phyloP scores from a whole-genome alignment of 1,140 invertebrate genomes.

The Aplysia californica region DNA sequence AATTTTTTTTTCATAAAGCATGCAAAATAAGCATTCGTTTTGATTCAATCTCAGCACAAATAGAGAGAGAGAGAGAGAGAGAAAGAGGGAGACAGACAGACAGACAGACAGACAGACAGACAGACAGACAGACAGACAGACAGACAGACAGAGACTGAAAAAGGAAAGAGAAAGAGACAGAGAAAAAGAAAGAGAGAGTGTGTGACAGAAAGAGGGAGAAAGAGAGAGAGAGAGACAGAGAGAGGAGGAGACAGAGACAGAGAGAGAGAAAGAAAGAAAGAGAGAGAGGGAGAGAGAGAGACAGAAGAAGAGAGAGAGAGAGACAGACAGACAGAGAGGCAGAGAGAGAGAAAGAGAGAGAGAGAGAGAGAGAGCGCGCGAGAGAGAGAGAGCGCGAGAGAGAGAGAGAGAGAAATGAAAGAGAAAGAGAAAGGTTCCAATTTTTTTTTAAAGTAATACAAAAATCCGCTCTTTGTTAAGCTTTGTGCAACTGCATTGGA shows the following conservation, averaged over 20 bases:
- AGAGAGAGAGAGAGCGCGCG: no score
- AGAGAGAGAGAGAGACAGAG: neutral
- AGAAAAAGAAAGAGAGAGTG: neutral
- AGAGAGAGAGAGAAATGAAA: no score
- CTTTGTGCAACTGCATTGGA: neutral
- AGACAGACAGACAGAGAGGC: neutral
- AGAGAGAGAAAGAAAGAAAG: neutral
- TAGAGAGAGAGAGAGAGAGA: slow-evolving; percentile 3
- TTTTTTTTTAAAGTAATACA: neutral
- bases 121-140: slow-evolving; percentile 13
- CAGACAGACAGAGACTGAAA: neutral
- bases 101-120: slow-evolving; percentile 15
- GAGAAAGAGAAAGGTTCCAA: neutral
- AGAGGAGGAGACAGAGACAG: slow-evolving; percentile 2
- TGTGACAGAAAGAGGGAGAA: neutral
- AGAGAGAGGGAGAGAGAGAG: neutral
- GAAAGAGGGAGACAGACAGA: slow-evolving; percentile 11
- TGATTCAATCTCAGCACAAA: neutral
- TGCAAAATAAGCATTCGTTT: neutral
- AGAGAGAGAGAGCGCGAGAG: no score
- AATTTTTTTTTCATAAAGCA: neutral
- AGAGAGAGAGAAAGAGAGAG: slow-evolving; percentile 3
- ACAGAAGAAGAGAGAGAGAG: neutral
- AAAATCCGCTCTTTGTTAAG: neutral
- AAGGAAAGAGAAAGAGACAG: slow-evolving; percentile 5